phyloP scores from a whole-genome alignment of 2,888 invertebrate species.

The Trichacis sp. region DNA sequence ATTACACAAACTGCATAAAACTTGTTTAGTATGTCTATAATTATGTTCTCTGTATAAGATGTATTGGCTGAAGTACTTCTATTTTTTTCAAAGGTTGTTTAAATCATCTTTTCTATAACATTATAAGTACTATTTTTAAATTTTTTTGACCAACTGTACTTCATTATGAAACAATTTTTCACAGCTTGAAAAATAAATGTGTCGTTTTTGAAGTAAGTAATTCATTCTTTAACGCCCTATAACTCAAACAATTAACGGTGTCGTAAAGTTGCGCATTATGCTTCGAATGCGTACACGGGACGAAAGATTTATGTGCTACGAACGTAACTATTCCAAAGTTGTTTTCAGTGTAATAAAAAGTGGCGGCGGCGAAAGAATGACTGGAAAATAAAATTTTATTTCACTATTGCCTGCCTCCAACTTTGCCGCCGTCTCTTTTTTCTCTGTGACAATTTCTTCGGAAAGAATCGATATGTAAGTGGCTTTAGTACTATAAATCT shows the following conservation, averaged over 20 bases:
- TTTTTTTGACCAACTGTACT: too few species aligned
- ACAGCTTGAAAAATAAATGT: too few species aligned
- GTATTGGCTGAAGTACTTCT: too few species aligned
- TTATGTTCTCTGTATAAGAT: too few species aligned
- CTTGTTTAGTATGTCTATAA: too few species aligned
- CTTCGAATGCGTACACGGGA: background rate
- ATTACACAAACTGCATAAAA: too few species aligned
- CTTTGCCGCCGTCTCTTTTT: background rate
- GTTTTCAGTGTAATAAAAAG: background rate
- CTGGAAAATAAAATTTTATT: background rate
- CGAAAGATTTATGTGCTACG: background rate
- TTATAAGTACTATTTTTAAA: too few species aligned
- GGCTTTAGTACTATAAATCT: slow-evolving; percentile 10
- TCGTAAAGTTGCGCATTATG: background rate
- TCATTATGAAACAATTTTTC: too few species aligned
- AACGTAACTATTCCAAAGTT: background rate
- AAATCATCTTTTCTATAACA: too few species aligned
- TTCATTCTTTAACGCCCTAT: background rate
- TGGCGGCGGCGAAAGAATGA: background rate
- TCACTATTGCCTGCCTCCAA: background rate
- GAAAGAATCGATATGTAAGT: slow-evolving; percentile 7
- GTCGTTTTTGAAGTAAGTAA: too few species aligned
- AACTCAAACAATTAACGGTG: background rate
- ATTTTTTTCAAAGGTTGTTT: too few species aligned
- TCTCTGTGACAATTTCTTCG: slow-evolving; percentile 4